Percentiles rank a stretch among this genome's conserved stretches.
phyloP scores from a whole-genome alignment of 2,797 vertebrate species.

The Acanthurus lineatus region DNA sequence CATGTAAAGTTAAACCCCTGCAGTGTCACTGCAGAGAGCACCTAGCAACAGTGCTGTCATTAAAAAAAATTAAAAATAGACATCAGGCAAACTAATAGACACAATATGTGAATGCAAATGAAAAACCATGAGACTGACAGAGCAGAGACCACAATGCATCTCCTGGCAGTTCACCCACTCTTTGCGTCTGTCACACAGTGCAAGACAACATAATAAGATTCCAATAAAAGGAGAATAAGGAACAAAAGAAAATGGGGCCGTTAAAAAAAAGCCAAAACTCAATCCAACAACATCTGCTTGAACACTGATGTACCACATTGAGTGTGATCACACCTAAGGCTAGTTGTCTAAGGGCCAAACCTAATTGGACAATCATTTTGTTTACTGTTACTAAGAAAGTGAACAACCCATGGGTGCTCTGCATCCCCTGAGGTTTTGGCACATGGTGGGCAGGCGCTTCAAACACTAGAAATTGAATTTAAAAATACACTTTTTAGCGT shows the following conservation, averaged over 20 bases:
- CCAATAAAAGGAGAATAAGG: background rate
- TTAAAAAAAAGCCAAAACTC: background rate
- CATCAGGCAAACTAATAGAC: background rate
- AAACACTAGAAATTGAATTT: background rate
- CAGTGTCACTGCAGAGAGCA: background rate
- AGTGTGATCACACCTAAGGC: background rate
- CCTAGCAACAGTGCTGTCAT: conserved; percentile 35
- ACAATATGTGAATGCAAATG: background rate
- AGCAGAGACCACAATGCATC: background rate
- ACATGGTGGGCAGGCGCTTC: background rate
- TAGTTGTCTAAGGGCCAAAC: background rate
- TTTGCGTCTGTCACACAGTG: background rate
- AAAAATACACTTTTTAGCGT: background rate
- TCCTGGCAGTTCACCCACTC: background rate
- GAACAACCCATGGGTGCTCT: background rate
- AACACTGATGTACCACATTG: background rate
- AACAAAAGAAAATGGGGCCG: background rate
- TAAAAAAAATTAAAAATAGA: background rate
- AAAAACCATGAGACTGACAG: background rate
- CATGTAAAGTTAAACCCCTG: background rate
- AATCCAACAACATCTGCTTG: background rate
- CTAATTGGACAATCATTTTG: background rate
- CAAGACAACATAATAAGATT: background rate
- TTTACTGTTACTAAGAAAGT: background rate
- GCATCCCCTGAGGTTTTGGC: background rate